phyloP scores from a whole-genome alignment of 2,888 invertebrate species.

The Drosophila kuntzei region DNA sequence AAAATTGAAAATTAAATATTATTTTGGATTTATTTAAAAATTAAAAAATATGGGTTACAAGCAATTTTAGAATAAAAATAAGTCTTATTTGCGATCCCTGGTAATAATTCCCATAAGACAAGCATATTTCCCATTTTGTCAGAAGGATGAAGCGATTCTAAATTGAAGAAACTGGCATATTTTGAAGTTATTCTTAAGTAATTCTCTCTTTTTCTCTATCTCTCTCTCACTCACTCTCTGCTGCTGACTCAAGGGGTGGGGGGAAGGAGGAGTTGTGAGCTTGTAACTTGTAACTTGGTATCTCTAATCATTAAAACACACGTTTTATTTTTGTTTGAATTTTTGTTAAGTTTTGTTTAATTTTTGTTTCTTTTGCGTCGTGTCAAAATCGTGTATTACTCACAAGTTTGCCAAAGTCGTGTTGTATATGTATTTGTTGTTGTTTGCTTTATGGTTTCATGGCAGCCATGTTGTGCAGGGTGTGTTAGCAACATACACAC shows the following conservation, averaged over 20 bases:
- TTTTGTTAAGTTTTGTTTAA: constrained; percentile 5
- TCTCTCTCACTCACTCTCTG: not conserved
- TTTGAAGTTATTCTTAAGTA: not conserved
- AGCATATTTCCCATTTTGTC: no score
- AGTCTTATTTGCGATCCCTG: no score
- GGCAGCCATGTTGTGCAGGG: constrained; percentile 61
- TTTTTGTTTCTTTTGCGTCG: constrained; percentile 15
- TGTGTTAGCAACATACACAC: constrained; percentile 47
- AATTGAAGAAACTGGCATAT: not conserved
- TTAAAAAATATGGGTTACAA: no score
- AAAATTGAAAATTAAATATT: no score
- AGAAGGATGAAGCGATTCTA: not conserved
- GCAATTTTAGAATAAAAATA: no score
- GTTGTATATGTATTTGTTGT: constrained; percentile 21
- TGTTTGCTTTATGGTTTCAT: constrained; percentile 55
- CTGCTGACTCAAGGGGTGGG: not conserved
- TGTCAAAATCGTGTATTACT: constrained; percentile 48
- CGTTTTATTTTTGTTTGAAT: constrained; percentile 13
- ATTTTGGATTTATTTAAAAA: no score
- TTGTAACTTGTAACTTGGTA: constrained; percentile 18
- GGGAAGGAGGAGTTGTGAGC: constrained; percentile 6
- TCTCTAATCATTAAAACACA: constrained; percentile 44
- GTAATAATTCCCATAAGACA: no score
- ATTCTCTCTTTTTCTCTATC: not conserved
- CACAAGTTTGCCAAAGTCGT: constrained; percentile 44